phyloP scores from a whole-genome alignment of 2,113 vertebrate species.

The Syrrhaptes paradoxus region DNA sequence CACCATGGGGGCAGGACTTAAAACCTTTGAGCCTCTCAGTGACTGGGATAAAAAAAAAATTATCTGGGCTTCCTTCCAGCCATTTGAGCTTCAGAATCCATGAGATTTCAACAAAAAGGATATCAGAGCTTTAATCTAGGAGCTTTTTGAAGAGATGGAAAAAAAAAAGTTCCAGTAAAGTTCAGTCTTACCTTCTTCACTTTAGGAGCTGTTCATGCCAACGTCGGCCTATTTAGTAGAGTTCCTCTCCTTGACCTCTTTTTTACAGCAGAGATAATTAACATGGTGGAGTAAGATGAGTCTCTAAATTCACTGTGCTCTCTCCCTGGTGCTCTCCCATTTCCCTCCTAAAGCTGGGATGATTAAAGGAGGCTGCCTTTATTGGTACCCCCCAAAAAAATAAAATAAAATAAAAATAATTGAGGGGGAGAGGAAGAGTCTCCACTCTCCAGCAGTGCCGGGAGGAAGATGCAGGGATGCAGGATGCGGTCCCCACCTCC shows the following conservation, averaged over 20 bases:
- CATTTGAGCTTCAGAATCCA: slow-evolving; percentile 80
- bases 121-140: slow-evolving; percentile 78
- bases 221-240: slow-evolving; percentile 76
- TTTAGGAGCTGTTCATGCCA: slow-evolving; percentile 63
- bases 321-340: slow-evolving; percentile 41
- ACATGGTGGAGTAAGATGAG: slow-evolving; percentile 73
- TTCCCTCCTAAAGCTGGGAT: slow-evolving; percentile 39
- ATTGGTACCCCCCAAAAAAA: slow-evolving; percentile 52
- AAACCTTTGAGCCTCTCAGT: slow-evolving; percentile 81
- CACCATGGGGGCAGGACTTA: slow-evolving; percentile 76
- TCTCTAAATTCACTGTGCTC: slow-evolving; percentile 73
- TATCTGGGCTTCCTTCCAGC: slow-evolving; percentile 78
- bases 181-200: slow-evolving; percentile 71
- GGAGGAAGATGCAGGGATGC: neutral
- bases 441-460: neutral
- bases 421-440: slow-evolving; percentile 53
- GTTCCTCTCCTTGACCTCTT: slow-evolving; percentile 68
- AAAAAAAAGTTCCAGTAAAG: slow-evolving; percentile 79
- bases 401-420: slow-evolving; percentile 62
- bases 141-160: slow-evolving; percentile 77
- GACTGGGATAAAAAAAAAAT: slow-evolving; percentile 79
- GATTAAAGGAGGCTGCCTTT: slow-evolving; percentile 40
- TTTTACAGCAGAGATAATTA: slow-evolving; percentile 71
- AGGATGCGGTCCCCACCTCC: neutral
- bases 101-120: slow-evolving; percentile 75